Base-by-base conservation (phyloP, 2,113 vertebrate genomes). In the Oreochromis tanganicae region DNA sequence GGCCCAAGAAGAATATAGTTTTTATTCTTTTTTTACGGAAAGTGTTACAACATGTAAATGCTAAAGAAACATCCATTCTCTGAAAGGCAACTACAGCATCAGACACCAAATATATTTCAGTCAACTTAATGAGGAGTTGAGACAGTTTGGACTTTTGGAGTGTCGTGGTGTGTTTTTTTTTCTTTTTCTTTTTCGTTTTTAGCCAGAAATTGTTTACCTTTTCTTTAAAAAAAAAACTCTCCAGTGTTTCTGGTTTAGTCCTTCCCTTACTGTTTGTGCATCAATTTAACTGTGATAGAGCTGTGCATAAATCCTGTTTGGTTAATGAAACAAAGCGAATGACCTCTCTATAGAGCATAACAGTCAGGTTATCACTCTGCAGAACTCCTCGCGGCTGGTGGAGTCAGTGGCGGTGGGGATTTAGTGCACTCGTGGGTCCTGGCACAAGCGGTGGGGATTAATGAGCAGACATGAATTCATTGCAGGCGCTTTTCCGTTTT, bases 381-480 rank as follows among this genome's bases (percentile, higher is more conserved):
- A 82, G 59, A 48, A 66, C 63, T 61, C 78, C 63, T 61, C 78
- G 85, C 32, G 36, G 14, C 5, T 14, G 1, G 13, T 87, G 66
- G 80, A 84, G 38, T 29, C 61, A 11, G 56, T 4, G 10, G 55
- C 78, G 9, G 63, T 2, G 5, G n/a, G 6, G 71, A 91, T 66
- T 93, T 80, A 66, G 9, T 8, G 14, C 24, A 14, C 59, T 32
- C 3, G 0, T 24, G 6, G 66, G 24, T 56, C 6, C 27, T 50
- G 54, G 38, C 50, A 17, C 80, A 87, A 2, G 16, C 1, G 2
- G 52, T 10, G 27, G 71, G 36, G 56, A 87, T 83, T 86, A 91
- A 92, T 83, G 73, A 81, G 38, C 50, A 55, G 36, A 73, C 6
- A 21, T 87, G 29, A 86, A 86, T 82, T 92, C 24, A 91, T 79